Conservation (phyloP, 2,113 vertebrate genomes). For the Crotalus helleri region DNA sequence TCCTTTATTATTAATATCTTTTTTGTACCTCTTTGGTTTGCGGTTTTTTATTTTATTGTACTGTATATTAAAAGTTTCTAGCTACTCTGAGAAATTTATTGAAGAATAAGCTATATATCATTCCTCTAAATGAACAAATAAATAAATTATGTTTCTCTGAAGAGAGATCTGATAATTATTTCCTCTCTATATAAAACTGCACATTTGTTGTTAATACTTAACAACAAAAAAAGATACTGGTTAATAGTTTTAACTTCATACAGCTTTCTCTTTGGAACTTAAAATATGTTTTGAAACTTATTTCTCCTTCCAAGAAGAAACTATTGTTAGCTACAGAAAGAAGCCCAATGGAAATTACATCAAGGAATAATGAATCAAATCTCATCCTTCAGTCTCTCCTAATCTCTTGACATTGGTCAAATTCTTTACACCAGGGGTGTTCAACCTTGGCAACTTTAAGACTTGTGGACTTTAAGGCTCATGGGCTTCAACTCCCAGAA, state of each 20-base stretch:
- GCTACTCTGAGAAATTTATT: neutral
- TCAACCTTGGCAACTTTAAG: neutral
- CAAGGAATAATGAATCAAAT: neutral
- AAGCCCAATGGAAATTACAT: neutral
- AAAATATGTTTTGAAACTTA: neutral
- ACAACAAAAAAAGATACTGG: neutral
- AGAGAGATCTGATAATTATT: neutral
- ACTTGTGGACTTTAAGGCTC: neutral
- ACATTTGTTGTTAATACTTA: neutral
- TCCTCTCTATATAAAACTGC: neutral
- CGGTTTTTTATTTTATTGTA: neutral
- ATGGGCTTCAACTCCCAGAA: neutral
- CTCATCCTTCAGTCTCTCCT: neutral
- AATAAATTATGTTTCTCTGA: neutral
- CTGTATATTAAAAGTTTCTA: neutral
- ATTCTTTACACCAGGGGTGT: neutral
- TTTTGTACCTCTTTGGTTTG: neutral
- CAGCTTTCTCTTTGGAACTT: neutral
- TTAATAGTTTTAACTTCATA: neutral
- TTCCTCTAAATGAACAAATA: neutral
- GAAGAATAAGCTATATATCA: neutral
- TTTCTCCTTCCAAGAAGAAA: neutral
- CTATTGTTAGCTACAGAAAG: neutral
- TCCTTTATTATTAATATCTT: neutral
- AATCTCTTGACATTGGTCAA: neutral